A percentile compares a stretch with the other conserved stretches of the same genome.
phyloP scores from a whole-genome alignment of 1,140 invertebrate species.

The Drusus annulatus region DNA sequence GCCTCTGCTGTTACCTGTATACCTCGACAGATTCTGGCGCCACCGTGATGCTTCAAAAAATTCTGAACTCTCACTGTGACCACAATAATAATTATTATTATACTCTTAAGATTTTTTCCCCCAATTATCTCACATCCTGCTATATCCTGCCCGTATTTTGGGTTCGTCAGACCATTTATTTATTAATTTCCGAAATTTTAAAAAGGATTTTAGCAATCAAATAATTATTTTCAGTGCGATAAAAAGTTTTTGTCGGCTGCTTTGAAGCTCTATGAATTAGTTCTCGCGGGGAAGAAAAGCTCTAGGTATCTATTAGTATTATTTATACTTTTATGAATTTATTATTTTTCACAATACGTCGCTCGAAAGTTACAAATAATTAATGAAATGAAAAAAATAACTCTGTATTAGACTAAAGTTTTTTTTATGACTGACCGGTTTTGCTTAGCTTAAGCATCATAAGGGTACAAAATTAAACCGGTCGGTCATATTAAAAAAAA shows the following conservation, averaged over 20 bases:
- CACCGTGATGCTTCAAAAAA: constrained; percentile 4
- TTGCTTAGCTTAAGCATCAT: no score
- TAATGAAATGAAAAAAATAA: no score
- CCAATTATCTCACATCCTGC: constrained; percentile 40
- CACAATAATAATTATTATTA: constrained; percentile 28
- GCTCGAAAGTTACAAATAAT: no score
- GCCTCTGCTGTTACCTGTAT: not conserved
- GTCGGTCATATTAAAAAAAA: no score
- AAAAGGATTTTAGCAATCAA: constrained; percentile 8
- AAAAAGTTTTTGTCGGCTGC: not conserved
- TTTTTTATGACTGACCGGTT: no score
- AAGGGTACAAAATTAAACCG: no score
- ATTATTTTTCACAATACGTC: no score
- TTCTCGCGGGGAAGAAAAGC: no score
- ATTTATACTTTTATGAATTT: no score
- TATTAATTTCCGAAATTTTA: constrained; percentile 25
- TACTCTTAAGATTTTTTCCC: constrained; percentile 27
- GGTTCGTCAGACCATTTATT: constrained; percentile 19
- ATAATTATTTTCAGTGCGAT: not conserved
- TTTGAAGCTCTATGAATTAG: no score
- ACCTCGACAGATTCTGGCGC: constrained; percentile 8
- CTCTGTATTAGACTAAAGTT: no score
- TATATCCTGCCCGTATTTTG: constrained; percentile 3
- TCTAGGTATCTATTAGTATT: no score
- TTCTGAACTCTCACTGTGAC: constrained; percentile 24